Evolutionary conservation across 1,140 invertebrate genomes (phyloP).

Genomic region (Drosophila mauritiana): DNA sequence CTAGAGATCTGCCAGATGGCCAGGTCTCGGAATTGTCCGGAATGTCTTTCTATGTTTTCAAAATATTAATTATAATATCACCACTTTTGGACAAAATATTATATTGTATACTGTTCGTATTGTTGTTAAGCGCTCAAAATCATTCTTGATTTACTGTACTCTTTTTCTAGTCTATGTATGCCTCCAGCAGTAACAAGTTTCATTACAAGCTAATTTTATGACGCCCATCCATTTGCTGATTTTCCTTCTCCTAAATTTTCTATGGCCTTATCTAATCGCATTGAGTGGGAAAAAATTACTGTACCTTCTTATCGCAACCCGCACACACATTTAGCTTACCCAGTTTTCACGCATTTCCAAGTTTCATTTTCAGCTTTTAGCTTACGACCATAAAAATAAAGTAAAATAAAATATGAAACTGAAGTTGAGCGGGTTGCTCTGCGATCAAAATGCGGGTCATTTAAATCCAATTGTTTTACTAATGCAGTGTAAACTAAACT

Average conservation of each 20-base stretch:
- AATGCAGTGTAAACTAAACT: slow-evolving; percentile 25
- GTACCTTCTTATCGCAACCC: slow-evolving; percentile 59
- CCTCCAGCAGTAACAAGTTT: slow-evolving; percentile 12
- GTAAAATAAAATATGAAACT: slow-evolving; percentile 71
- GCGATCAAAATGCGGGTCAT: slow-evolving; percentile 66
- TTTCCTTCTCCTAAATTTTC: slow-evolving; percentile 38
- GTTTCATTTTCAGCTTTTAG: slow-evolving; percentile 46
- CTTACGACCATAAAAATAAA: slow-evolving; percentile 63
- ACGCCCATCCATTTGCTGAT: slow-evolving; percentile 52
- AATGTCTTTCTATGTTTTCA: too few species aligned
- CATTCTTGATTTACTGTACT: neutral
- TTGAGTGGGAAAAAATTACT: slow-evolving; percentile 44
- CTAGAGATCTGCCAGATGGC: too few species aligned
- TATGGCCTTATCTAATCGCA: slow-evolving; percentile 64
- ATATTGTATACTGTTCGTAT: too few species aligned
- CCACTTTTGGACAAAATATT: too few species aligned
- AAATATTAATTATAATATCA: too few species aligned
- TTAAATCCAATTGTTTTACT: slow-evolving; percentile 68
- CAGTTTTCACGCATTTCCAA: slow-evolving; percentile 45
- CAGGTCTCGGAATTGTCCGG: too few species aligned
- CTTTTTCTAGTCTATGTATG: neutral
- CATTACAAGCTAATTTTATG: slow-evolving; percentile 26
- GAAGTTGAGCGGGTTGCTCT: slow-evolving; percentile 51
- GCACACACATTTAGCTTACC: slow-evolving; percentile 32
- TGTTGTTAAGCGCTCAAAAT: too few species aligned